Conservation (phyloP, 1,140 invertebrate genomes). For the Phocides pigmalion region DNA sequence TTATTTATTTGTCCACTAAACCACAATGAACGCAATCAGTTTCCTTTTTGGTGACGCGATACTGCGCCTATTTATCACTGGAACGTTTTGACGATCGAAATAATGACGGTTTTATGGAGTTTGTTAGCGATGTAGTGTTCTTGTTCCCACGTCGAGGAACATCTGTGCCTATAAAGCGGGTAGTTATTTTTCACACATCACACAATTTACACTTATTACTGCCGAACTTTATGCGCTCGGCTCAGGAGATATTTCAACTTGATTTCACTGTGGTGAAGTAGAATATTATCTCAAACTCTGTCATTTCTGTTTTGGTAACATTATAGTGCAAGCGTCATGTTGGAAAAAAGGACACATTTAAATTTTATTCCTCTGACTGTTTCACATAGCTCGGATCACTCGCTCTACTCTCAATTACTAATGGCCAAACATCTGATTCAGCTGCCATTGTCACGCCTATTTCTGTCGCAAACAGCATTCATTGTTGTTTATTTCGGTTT, state of each 20-base stretch:
- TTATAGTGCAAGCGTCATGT: too few relatives aligned
- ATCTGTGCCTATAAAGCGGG: not conserved
- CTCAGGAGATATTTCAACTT: too few relatives aligned
- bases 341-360: not conserved
- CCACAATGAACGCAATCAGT: not conserved
- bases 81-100: not conserved
- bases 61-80: not conserved
- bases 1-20: too few relatives aligned
- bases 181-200: too few relatives aligned
- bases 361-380: not conserved
- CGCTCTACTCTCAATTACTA: not conserved
- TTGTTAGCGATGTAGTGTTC: conserved; percentile 1
- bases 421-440: not conserved
- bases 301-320: too few relatives aligned
- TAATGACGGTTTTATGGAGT: not conserved
- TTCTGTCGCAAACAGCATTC: not conserved
- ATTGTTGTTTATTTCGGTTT: conserved; percentile 8
- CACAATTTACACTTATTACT: too few relatives aligned
- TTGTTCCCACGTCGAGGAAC: not conserved
- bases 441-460: not conserved
- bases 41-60: conserved; percentile 7
- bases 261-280: too few relatives aligned
- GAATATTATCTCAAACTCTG: too few relatives aligned
- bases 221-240: too few relatives aligned
- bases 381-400: not conserved